These are phyloP conservation scores for Synergus itoensis DNA, from an alignment of 2,888 invertebrate genomes.

Conservation along the genomic window DNA sequence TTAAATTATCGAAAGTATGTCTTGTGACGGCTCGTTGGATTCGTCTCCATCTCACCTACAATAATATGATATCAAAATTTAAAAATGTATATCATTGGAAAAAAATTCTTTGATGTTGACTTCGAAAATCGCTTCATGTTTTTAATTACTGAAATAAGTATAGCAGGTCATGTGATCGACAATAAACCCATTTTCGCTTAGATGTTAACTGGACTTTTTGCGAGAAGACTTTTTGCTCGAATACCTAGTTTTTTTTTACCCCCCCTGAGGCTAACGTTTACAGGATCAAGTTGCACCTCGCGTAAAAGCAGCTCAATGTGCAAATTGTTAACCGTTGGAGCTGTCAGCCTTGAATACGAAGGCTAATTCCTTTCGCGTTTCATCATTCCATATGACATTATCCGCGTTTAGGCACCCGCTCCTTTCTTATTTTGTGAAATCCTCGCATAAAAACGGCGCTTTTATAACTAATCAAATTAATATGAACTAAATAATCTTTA, in stretches of 20 bases:
- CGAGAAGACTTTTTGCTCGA: background rate
- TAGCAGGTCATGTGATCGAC: too few species aligned
- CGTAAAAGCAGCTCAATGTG: constrained; percentile 50
- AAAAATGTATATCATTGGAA: background rate
- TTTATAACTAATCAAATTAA: constrained; percentile 4
- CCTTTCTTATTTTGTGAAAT: constrained; percentile 24
- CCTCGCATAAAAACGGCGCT: background rate
- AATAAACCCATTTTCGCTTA: background rate
- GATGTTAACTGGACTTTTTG: background rate
- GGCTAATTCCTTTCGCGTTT: constrained; percentile 74
- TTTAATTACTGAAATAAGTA: background rate
- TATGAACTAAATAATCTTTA: too few species aligned
- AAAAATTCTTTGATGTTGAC: background rate
- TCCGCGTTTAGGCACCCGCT: constrained; percentile 29
- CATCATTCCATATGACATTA: constrained; percentile 63
- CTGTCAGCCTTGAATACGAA: constrained; percentile 71
- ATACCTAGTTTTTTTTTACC: constrained; percentile 3
- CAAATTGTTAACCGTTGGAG: constrained; percentile 60
- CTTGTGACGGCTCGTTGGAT: background rate
- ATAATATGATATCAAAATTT: background rate
- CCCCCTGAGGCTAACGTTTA: background rate
- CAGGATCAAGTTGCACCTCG: constrained; percentile 45
- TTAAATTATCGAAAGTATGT: background rate
- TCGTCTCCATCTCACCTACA: background rate
- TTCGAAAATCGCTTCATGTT: background rate